Evolutionary conservation across 2,888 invertebrate genomes (phyloP).

Genomic region (Pachydiplax longipennis): DNA sequence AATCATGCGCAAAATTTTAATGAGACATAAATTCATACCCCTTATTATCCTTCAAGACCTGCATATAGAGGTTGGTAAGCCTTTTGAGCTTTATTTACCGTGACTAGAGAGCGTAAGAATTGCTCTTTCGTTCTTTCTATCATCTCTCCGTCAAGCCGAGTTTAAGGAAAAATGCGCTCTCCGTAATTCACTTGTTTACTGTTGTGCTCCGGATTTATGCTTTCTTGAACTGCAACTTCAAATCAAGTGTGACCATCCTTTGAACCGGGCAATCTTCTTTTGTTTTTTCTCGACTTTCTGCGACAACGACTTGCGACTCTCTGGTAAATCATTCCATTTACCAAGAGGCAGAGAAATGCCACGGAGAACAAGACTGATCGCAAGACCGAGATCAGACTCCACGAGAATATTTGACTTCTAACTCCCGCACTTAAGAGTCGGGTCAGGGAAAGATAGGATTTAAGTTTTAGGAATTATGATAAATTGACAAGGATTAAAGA

Average conservation of each 20-base stretch:
- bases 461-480: too few relatives aligned
- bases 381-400: background rate
- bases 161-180: background rate
- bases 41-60: too few relatives aligned
- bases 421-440: too few relatives aligned
- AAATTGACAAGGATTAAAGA: too few relatives aligned
- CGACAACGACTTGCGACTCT: background rate
- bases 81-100: too few relatives aligned
- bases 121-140: background rate
- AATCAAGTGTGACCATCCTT: background rate
- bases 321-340: background rate
- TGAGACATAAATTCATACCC: too few relatives aligned
- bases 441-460: too few relatives aligned
- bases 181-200: slow-evolving; percentile 37
- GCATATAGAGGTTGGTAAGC: too few relatives aligned
- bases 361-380: background rate
- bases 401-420: background rate
- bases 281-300: background rate
- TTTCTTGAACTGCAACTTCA: slow-evolving; percentile 21
- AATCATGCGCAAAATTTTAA: too few relatives aligned
- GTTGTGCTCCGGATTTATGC: background rate
- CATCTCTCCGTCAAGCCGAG: background rate
- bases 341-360: background rate
- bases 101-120: background rate
- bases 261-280: background rate